A percentile compares a stretch with the other conserved stretches of the same genome.
These are phyloP conservation scores for Cyanistes caeruleus DNA, from an alignment of 2,113 vertebrate genomes.

Conservation along the genomic window DNA sequence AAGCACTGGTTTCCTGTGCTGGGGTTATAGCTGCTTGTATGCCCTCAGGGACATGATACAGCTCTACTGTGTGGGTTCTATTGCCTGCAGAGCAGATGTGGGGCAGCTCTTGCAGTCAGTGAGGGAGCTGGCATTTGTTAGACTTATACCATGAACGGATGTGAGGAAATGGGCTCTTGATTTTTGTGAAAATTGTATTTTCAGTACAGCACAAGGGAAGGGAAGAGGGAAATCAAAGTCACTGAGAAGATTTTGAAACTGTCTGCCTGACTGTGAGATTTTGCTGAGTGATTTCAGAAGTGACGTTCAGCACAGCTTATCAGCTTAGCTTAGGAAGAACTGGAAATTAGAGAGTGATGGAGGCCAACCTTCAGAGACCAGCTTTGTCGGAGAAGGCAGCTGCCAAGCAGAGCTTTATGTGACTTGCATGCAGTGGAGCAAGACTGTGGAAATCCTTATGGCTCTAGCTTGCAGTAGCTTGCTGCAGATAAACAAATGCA, in stretches of 20 bases:
- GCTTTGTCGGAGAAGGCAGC: constrained; percentile 22
- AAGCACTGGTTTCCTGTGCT: accelerated
- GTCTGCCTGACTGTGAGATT: not conserved
- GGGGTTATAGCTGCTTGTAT: not conserved
- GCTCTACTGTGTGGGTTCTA: not conserved
- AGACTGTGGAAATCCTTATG: not conserved
- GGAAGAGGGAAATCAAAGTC: not conserved
- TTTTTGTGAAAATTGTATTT: not conserved
- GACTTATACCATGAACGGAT: accelerated
- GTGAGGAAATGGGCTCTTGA: not conserved
- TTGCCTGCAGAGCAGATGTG: not conserved
- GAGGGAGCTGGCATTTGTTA: accelerated
- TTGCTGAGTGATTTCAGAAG: not conserved
- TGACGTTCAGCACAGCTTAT: not conserved
- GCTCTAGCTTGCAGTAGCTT: not conserved
- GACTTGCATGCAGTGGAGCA: not conserved
- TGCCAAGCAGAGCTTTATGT: constrained; percentile 39
- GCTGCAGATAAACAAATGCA: not conserved
- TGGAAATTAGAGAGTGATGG: not conserved
- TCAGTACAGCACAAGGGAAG: not conserved
- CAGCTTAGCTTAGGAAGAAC: constrained; percentile 30
- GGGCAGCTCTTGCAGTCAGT: not conserved
- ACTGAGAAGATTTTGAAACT: not conserved
- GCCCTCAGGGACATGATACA: accelerated
- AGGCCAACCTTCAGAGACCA: constrained; percentile 32